Percentiles rank a stretch among this genome's conserved stretches.
phyloP scores from a whole-genome alignment of 2,113 vertebrate genomes.

The Xenotilapia leptura region DNA sequence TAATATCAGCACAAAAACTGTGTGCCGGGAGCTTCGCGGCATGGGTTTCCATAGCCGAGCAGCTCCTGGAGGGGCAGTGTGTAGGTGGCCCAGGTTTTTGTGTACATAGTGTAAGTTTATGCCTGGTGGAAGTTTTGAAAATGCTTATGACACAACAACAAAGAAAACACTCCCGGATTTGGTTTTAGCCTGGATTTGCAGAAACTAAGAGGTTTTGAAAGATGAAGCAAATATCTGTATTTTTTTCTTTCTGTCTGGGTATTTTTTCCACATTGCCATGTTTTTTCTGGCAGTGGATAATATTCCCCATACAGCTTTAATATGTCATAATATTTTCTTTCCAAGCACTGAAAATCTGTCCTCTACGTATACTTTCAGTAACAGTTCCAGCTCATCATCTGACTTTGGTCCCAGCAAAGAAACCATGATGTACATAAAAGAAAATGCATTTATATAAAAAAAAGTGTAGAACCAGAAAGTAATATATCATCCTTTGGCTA shows the following conservation, averaged over 20 bases:
- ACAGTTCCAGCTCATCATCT: neutral
- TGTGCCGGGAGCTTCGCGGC: accelerated
- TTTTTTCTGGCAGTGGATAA: neutral
- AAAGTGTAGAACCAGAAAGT: neutral
- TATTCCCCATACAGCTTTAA: neutral
- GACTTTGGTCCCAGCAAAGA: neutral
- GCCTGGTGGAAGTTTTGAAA: neutral
- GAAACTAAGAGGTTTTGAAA: neutral
- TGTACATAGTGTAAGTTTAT: neutral
- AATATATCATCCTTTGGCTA: neutral
- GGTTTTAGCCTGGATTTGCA: neutral
- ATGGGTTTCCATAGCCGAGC: neutral
- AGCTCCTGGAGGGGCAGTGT: neutral
- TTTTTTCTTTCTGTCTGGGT: neutral
- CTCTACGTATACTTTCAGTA: neutral
- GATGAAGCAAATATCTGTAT: neutral
- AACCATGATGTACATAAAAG: neutral
- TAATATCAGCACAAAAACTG: neutral
- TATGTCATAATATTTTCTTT: neutral
- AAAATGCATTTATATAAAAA: neutral
- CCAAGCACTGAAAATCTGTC: neutral
- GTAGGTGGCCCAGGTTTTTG: neutral
- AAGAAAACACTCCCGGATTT: neutral
- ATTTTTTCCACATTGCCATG: neutral
- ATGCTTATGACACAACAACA: neutral